Base-by-base conservation (phyloP, 2,113 vertebrate genomes). In the Pluvianellus socialis region DNA sequence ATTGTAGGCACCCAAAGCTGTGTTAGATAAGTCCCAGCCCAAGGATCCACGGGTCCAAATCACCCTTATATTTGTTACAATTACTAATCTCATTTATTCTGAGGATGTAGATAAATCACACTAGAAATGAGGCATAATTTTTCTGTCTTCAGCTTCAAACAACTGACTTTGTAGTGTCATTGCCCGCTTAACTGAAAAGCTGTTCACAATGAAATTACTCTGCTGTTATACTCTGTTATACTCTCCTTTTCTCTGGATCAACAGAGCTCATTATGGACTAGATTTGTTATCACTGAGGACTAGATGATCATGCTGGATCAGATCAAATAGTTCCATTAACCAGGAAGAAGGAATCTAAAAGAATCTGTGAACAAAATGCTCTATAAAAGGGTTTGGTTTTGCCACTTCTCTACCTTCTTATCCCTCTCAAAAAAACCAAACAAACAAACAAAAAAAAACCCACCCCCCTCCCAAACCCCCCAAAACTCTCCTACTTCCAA, bases 151-250 rank as follows among this genome's bases (percentile, higher is more conserved):
- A 79, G 44, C 19, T 80, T 88, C 35, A 65, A 84, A 70, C 44
- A 15, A 68, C 24, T 83, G 86, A 83, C 59, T 80, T 88, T 50
- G 52, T 63, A 71, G 84, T 65, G 38, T 81, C 9, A 89, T 93
- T 92, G 75, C 56, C 44, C 91, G 53, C 68, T 87, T 93, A 88
- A 88, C 52, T 79, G 85, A 95, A 90, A 71, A 86, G n/a, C 58
- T 76, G 21, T 55, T 94, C 67, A 82, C 33, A 67, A 68, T 61
- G 50, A 75, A 94, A 91, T 89, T 74, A 40, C 38, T 79, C 70
- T 79, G 33, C 52, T 95, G 4, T 72, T 81, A n/a, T 22, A 53
- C 4, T 79, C 24, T 52, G 4, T 72, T 81, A n/a, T 22, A 53
- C 4, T 79, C 24, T 52, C 53, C 17, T 94, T 88, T 93, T 71